A percentile compares a stretch with the other conserved stretches of the same genome.
Evolutionary conservation across 2,113 vertebrate genomes (phyloP).

Genomic region (Vidua chalybeata): DNA sequence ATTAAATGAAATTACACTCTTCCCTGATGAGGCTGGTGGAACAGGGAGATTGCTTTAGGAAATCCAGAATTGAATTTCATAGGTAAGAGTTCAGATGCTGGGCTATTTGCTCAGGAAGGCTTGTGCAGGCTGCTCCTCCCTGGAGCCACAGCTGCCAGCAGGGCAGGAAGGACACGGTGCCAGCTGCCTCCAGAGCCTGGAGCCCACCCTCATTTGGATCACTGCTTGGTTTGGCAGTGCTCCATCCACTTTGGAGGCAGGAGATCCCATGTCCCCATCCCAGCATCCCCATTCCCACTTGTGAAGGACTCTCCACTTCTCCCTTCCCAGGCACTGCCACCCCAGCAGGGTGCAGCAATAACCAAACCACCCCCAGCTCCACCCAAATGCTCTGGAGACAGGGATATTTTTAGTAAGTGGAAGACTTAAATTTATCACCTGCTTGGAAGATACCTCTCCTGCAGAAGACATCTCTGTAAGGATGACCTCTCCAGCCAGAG

Average conservation of each 20-base stretch:
- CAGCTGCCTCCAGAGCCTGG: background rate
- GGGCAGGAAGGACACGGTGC: background rate
- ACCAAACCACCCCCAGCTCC: background rate
- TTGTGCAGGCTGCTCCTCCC: background rate
- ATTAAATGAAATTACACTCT: constrained; percentile 46
- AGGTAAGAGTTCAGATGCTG: background rate
- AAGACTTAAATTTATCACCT: background rate
- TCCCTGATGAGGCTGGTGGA: constrained; percentile 43
- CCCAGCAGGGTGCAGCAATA: background rate
- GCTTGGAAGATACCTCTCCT: background rate
- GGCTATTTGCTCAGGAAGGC: background rate
- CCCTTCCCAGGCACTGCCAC: background rate
- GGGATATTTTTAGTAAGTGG: background rate
- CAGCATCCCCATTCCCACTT: background rate
- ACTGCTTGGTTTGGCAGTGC: background rate
- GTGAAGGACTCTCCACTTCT: background rate
- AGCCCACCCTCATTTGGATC: rapidly evolving
- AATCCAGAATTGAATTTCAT: constrained; percentile 38
- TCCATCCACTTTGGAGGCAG: background rate
- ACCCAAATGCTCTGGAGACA: background rate
- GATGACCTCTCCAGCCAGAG: background rate
- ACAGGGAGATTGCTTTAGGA: constrained; percentile 49
- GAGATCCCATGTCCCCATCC: background rate
- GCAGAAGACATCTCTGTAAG: background rate
- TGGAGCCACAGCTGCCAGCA: rapidly evolving